Percentiles rank a stretch among this genome's conserved stretches.
Conservation (phyloP, 2,888 invertebrate species). For the Chalcis sispes region DNA sequence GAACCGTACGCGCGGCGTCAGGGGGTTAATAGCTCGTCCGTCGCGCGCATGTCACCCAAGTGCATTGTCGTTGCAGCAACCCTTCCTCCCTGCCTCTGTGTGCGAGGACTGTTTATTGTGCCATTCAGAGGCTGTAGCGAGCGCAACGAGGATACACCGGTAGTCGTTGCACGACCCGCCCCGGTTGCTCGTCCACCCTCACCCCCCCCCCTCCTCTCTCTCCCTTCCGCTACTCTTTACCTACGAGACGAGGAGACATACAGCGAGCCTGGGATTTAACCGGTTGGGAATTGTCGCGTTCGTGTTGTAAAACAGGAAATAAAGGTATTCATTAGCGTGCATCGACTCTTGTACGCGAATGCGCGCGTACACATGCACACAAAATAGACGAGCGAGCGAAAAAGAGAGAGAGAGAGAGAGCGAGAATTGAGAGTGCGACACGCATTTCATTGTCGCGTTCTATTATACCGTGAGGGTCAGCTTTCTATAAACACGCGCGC, state of each 20-base stretch:
- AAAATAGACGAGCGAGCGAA: too few relatives aligned
- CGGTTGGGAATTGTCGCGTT: conserved; percentile 49
- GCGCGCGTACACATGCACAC: not conserved
- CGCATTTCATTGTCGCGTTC: conserved; percentile 23
- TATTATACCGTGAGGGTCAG: conserved; percentile 30
- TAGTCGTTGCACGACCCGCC: too few relatives aligned
- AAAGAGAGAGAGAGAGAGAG: too few relatives aligned
- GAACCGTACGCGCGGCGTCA: conserved; percentile 20
- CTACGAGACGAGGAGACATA: conserved; percentile 4
- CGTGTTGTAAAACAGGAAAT: conserved; percentile 59
- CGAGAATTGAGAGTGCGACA: not conserved
- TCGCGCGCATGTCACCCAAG: conserved; percentile 53
- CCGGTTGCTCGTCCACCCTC: too few relatives aligned
- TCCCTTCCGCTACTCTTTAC: not conserved
- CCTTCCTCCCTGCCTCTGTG: too few relatives aligned
- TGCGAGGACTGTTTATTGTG: conserved; percentile 59
- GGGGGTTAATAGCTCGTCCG: conserved; percentile 63
- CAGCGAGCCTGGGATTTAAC: conserved; percentile 51
- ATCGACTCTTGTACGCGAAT: conserved; percentile 44
- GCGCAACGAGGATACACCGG: conserved; percentile 35
- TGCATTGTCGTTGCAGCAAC: conserved; percentile 53
- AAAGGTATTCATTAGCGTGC: conserved; percentile 61
- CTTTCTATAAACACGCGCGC: conserved; percentile 30
- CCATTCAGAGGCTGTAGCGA: too few relatives aligned
- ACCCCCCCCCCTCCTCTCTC: not conserved